Conservation (phyloP, 2,797 vertebrate species). For the Enteromius thamalakanensis region DNA sequence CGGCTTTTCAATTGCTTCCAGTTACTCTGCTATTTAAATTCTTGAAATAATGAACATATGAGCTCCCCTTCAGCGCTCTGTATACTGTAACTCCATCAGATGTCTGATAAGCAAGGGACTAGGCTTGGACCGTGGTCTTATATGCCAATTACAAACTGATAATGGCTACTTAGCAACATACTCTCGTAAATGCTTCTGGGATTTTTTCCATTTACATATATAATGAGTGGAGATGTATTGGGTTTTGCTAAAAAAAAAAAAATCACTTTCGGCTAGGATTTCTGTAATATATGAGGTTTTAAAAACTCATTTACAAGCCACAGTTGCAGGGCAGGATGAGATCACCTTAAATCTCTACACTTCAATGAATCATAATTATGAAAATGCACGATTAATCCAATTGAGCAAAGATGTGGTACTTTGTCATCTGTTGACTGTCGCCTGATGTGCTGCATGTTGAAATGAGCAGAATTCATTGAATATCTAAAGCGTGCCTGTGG, state of each 20-base stretch:
- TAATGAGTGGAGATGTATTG: conserved; percentile 46
- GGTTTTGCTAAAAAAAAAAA: conserved; percentile 22
- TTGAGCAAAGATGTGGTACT: not conserved
- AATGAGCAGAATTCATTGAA: conserved; percentile 29
- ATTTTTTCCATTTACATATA: conserved; percentile 45
- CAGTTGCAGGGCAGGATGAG: conserved; percentile 64
- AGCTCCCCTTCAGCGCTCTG: conserved; percentile 35
- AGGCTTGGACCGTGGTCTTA: conserved; percentile 32
- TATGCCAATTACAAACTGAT: conserved; percentile 38
- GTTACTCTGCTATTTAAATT: conserved; percentile 73
- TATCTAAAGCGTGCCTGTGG: conserved; percentile 25
- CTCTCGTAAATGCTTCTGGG: conserved; percentile 30
- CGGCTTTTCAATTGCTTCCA: conserved; percentile 68
- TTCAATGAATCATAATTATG: conserved; percentile 10
- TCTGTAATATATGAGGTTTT: conserved; percentile 17
- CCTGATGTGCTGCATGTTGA: conserved; percentile 30
- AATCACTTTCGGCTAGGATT: conserved; percentile 27
- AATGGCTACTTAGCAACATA: conserved; percentile 43
- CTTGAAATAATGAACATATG: conserved; percentile 63
- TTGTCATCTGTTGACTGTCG: conserved; percentile 28
- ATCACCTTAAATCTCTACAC: conserved; percentile 20
- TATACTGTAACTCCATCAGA: conserved; percentile 32
- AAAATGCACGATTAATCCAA: conserved; percentile 16
- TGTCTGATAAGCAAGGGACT: conserved; percentile 35
- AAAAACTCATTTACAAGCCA: conserved; percentile 15